phyloP scores from a whole-genome alignment of 2,113 vertebrate genomes.

The Origma solitaria region DNA sequence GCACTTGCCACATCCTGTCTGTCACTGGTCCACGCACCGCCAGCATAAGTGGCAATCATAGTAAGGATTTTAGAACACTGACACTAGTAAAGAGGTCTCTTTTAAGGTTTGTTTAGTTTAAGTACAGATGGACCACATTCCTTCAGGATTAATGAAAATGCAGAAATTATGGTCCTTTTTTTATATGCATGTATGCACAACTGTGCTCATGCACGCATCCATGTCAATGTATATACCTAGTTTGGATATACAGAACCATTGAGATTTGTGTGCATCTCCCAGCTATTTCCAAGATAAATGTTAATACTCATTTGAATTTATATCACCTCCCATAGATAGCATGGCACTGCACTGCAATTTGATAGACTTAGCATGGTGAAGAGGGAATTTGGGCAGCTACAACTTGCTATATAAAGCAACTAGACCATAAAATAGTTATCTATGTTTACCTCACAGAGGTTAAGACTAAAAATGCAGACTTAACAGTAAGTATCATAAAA shows the following conservation, averaged over 20 bases:
- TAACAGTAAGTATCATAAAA: not conserved
- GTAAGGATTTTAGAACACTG: not conserved
- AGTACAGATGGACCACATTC: not conserved
- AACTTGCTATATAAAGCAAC: not conserved
- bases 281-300: not conserved
- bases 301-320: not conserved
- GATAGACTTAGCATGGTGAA: not conserved
- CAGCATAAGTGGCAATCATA: not conserved
- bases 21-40: not conserved
- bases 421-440: not conserved
- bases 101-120: not conserved
- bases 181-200: not conserved
- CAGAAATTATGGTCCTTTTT: not conserved
- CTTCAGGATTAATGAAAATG: not conserved
- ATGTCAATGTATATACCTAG: rapidly evolving
- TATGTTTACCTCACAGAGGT: not conserved
- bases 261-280: not conserved
- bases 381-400: not conserved
- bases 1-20: not conserved
- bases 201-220: not conserved
- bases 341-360: not conserved
- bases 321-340: not conserved
- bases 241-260: not conserved
- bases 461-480: not conserved
- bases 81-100: not conserved